These are phyloP conservation scores for Perizoma flavofasciatum DNA, from an alignment of 2,888 invertebrate species.

Conservation along the genomic window DNA sequence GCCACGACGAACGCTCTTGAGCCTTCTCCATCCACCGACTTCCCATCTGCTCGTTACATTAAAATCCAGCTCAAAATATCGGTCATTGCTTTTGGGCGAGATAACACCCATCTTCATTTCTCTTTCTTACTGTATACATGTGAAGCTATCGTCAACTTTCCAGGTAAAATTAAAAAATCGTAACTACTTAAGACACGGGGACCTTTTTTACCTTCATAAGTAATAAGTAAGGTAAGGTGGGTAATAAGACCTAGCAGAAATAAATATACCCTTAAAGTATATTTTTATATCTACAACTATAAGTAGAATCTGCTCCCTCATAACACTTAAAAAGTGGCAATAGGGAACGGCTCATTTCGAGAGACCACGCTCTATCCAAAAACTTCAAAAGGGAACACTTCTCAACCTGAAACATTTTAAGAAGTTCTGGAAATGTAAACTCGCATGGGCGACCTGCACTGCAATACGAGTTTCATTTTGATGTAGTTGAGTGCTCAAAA, in stretches of 20 bases:
- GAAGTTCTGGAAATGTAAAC: background rate
- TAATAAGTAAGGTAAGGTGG: no score
- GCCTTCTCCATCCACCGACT: no score
- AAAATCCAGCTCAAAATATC: background rate
- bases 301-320: no score
- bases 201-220: no score
- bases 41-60: no score
- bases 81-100: background rate
- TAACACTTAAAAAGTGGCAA: no score
- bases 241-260: no score
- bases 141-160: background rate
- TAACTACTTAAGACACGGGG: slow-evolving; percentile 14
- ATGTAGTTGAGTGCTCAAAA: background rate
- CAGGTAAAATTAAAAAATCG: slow-evolving; percentile 15
- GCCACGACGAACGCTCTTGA: no score
- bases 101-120: slow-evolving; percentile 6
- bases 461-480: slow-evolving; percentile 1
- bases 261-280: no score
- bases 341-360: no score
- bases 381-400: background rate
- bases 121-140: background rate
- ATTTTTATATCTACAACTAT: no score
- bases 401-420: background rate
- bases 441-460: slow-evolving; percentile 19
- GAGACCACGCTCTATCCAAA: background rate